phyloP scores from a whole-genome alignment of 2,888 invertebrate genomes.

The Drosophila maculinotata region DNA sequence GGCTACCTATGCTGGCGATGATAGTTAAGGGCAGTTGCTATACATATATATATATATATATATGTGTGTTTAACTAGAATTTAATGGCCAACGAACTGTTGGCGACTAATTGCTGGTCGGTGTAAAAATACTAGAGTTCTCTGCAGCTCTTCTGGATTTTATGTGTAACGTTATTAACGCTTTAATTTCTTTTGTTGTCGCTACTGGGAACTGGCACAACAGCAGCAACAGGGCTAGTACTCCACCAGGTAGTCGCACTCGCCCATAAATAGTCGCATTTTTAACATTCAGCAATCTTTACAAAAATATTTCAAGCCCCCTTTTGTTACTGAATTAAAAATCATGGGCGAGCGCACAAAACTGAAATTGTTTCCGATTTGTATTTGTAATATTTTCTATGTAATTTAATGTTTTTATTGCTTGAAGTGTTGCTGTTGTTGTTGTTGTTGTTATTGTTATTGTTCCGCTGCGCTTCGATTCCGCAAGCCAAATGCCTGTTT shows the following conservation, averaged over 20 bases:
- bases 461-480: conserved; percentile 48
- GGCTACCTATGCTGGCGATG: not conserved
- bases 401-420: conserved; percentile 29
- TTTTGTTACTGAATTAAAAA: conserved; percentile 12
- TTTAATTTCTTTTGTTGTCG: conserved; percentile 17
- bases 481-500: conserved; percentile 42
- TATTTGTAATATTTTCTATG: conserved; percentile 40
- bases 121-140: conserved; percentile 12
- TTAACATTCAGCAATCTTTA: not conserved
- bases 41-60: not conserved
- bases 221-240: conserved; percentile 3
- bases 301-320: not conserved
- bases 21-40: conserved; percentile 1
- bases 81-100: conserved; percentile 54
- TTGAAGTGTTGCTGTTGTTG: conserved; percentile 3
- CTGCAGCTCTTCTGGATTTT: conserved; percentile 16
- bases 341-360: conserved; percentile 17
- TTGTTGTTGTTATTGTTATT: conserved; percentile 14
- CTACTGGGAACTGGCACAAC: conserved; percentile 44
- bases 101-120: conserved; percentile 48
- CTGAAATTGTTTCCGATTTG: conserved; percentile 49
- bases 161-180: conserved; percentile 46
- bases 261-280: conserved; percentile 22
- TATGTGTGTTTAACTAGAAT: not conserved
- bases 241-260: not conserved